phyloP scores from a whole-genome alignment of 2,888 invertebrate species.

The Ectropis crepuscularia region DNA sequence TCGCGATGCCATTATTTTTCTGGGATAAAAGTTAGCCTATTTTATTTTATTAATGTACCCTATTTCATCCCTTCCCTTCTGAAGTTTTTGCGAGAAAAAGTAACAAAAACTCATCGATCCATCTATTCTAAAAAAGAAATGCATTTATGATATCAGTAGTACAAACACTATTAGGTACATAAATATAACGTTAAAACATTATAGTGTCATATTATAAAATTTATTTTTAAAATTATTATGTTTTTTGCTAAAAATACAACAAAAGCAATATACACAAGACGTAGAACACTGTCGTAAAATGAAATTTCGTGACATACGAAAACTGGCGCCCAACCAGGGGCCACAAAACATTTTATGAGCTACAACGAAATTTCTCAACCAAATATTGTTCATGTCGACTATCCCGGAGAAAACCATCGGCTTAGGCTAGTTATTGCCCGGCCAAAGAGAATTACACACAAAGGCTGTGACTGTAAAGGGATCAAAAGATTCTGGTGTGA shows the following conservation, averaged over 20 bases:
- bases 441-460: constrained; percentile 30
- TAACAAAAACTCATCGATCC: too few species aligned
- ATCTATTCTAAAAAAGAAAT: too few species aligned
- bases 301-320: constrained; percentile 7
- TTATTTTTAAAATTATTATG: not conserved
- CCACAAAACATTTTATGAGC: constrained; percentile 13
- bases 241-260: not conserved
- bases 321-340: constrained; percentile 18
- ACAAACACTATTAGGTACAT: too few species aligned
- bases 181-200: too few species aligned
- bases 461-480: constrained; percentile 28
- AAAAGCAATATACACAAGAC: not conserved
- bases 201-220: too few species aligned
- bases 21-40: too few species aligned
- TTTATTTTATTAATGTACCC: too few species aligned
- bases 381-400: constrained; percentile 12
- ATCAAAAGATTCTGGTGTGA: constrained; percentile 30
- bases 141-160: too few species aligned
- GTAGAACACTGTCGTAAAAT: constrained; percentile 3
- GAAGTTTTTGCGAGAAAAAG: too few species aligned
- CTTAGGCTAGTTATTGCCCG: constrained; percentile 28
- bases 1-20: too few species aligned
- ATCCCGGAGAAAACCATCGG: constrained; percentile 17
- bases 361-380: constrained; percentile 15
- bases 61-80: too few species aligned